phyloP scores from a whole-genome alignment of 2,113 vertebrate species.

The Cyphomyrus plagiostoma region DNA sequence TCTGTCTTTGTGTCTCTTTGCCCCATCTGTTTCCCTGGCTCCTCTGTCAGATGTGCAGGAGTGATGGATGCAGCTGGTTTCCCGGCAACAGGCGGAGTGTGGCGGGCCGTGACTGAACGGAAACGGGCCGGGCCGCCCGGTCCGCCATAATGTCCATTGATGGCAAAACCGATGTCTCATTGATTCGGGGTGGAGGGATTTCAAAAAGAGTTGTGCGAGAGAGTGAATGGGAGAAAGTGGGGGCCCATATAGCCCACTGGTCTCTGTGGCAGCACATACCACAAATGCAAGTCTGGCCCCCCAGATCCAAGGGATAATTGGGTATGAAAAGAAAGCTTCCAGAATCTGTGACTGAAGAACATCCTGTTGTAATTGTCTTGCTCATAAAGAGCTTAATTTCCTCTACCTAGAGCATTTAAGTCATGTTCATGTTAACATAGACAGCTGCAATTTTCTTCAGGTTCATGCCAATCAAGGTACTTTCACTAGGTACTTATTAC shows the following conservation, averaged over 20 bases:
- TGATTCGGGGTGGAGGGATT: constrained; percentile 70
- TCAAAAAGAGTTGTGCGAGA: not conserved
- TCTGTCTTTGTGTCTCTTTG: constrained; percentile 40
- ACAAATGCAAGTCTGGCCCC: not conserved
- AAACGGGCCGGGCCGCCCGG: constrained; percentile 65
- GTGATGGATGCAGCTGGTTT: constrained; percentile 61
- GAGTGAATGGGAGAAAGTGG: not conserved
- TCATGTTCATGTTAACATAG: constrained; percentile 20
- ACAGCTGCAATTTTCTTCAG: constrained; percentile 19
- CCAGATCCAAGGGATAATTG: not conserved
- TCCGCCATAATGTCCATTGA: constrained; percentile 92
- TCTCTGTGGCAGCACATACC: not conserved
- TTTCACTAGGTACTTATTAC: not conserved
- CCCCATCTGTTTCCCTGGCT: constrained; percentile 30
- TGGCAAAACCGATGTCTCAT: constrained; percentile 95
- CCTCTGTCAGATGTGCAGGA: constrained; percentile 34
- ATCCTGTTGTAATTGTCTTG: constrained; percentile 60
- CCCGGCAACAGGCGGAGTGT: constrained; percentile 45
- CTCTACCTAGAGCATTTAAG: constrained; percentile 43
- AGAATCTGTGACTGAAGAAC: constrained; percentile 62
- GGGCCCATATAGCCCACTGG: not conserved
- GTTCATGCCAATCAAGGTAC: not conserved
- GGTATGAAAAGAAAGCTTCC: constrained; percentile 52
- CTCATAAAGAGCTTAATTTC: constrained; percentile 63
- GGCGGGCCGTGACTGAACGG: constrained; percentile 33